A percentile compares a stretch with the other conserved stretches of the same genome.
Conservation (phyloP, 2,113 vertebrate genomes). For the Osmerus mordax region DNA sequence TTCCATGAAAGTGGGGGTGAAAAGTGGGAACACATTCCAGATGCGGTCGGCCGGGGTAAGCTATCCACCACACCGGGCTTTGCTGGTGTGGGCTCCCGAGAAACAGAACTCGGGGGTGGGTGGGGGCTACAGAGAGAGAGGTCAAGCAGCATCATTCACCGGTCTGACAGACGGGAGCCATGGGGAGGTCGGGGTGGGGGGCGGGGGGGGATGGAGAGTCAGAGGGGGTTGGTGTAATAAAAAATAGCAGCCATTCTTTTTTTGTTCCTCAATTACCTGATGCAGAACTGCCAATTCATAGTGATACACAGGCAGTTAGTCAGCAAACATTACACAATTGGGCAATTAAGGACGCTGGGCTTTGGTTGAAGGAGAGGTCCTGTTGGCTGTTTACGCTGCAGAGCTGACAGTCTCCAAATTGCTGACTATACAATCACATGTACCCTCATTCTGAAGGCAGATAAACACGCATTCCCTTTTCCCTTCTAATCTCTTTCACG, state of each 20-base stretch:
- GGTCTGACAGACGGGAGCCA: neutral
- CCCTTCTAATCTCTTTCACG: neutral
- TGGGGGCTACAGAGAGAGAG: neutral
- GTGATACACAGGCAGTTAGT: no score
- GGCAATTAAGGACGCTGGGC: no score
- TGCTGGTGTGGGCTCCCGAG: neutral
- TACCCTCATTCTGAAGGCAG: no score
- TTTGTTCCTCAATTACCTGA: no score
- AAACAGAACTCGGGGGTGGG: neutral
- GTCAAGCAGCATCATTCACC: neutral
- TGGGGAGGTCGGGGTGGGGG: neutral
- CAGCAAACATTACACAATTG: no score
- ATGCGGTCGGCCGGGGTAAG: slow-evolving; percentile 49
- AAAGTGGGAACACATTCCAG: slow-evolving; percentile 66
- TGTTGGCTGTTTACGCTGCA: no score
- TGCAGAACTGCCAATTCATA: no score
- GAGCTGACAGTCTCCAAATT: no score
- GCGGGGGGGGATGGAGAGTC: neutral
- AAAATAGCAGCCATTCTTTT: no score
- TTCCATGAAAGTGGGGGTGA: slow-evolving; percentile 58
- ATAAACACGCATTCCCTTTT: neutral
- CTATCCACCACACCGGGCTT: neutral
- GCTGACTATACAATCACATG: no score
- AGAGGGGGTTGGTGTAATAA: no score
- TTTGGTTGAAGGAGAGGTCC: no score